Evolutionary conservation across 64 coral and sea anemone genomes (phyloP).

Genomic region (Platygyra sinensis): DNA sequence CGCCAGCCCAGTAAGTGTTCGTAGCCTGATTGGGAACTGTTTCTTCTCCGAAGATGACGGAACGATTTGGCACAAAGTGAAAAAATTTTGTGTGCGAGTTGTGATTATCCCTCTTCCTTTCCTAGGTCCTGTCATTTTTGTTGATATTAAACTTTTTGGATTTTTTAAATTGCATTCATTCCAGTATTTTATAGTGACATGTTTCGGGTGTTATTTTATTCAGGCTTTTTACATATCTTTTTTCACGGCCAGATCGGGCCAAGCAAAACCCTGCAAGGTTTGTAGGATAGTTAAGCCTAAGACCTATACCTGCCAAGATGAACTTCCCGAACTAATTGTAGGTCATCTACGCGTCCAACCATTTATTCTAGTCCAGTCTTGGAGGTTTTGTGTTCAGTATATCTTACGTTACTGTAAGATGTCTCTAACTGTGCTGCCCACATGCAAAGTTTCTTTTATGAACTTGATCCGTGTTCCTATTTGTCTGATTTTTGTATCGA

Average conservation of each 20-base stretch:
- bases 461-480: neutral
- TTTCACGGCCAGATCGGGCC: too few species aligned
- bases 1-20: neutral
- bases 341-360: slow-evolving; percentile 6
- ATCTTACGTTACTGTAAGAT: neutral
- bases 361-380: neutral
- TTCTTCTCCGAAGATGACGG: neutral
- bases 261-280: neutral
- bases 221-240: too few species aligned
- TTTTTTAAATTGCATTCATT: too few species aligned
- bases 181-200: too few species aligned
- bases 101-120: too few species aligned
- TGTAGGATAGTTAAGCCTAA: neutral
- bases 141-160: neutral
- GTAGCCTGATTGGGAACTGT: neutral
- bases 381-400: neutral
- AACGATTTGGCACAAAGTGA: neutral
- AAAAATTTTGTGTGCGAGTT: neutral
- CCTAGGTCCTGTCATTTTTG: neutral
- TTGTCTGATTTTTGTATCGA: neutral
- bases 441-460: neutral
- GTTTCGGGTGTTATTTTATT: too few species aligned
- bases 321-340: neutral
- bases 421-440: neutral
- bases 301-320: neutral